These are phyloP conservation scores for Kryphioiulus occultus DNA, from an alignment of 2,888 invertebrate genomes.

Conservation along the genomic window DNA sequence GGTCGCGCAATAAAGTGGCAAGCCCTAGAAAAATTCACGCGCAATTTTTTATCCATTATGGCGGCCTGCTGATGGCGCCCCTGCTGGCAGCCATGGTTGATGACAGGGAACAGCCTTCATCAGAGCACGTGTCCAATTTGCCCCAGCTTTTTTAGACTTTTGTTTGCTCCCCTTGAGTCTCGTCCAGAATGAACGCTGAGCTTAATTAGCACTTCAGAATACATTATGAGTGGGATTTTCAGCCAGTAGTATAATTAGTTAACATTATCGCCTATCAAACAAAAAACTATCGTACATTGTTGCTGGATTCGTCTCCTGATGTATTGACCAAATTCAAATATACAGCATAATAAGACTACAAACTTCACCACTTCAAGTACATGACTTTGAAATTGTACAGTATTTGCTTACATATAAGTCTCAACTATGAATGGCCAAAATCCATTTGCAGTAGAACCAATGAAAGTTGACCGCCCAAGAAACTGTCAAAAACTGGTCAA, in stretches of 20 bases:
- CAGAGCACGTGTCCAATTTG: neutral
- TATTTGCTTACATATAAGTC: too few species aligned
- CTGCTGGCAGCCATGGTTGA: neutral
- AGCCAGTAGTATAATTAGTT: neutral
- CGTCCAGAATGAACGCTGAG: neutral
- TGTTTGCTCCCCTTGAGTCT: neutral
- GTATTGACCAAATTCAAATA: too few species aligned
- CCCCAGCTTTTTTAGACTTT: neutral
- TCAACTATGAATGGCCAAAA: too few species aligned
- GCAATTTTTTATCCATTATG: conserved; percentile 35
- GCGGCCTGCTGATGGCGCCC: neutral
- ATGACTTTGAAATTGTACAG: too few species aligned
- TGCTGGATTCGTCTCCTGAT: too few species aligned
- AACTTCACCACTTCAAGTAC: too few species aligned
- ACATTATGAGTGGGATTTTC: neutral
- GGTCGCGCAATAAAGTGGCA: conserved; percentile 25
- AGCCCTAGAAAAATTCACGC: neutral
- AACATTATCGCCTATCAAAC: too few species aligned
- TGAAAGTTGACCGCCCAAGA: too few species aligned
- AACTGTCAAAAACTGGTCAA: too few species aligned
- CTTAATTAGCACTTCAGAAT: neutral
- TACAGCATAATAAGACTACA: too few species aligned
- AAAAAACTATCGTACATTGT: too few species aligned
- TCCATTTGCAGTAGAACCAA: too few species aligned
- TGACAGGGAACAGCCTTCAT: neutral